Base-by-base conservation (phyloP, 2,888 invertebrate species). In the Cryptophagus acutangulus region DNA sequence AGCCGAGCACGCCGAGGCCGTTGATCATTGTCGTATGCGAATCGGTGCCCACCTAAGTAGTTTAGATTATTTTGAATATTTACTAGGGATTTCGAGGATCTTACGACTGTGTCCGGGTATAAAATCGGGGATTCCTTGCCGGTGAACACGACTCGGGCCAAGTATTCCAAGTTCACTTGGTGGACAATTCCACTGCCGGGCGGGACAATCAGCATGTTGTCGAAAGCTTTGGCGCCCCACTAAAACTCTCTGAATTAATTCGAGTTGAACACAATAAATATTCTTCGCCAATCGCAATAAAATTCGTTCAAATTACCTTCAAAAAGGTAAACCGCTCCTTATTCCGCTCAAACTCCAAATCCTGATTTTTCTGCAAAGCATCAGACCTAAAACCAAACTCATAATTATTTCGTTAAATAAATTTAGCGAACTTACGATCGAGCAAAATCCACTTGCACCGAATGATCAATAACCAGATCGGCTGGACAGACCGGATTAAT, bases 1-100 rank as follows among this genome's bases (percentile, higher is more conserved):
- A 97, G 1, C 96, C 97, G 2, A 96, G 78, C 1, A 97, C 88
- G 0, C 97, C 96, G 2, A 96, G 77, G 0, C 96, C 96, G 63
- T 95, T 95, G 51, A 97, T 94, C 96, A 99, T 97, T 9, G 97
- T 97, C 1, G 97, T 99, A 63, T 99, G 97, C 0, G 94, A 94
- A 76, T 99, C 99, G 0, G 97, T 97, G 5, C 97, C 97, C 26
- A 99, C 67, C 96, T 47, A 43, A 40, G 17, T 3, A 24, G 25
- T 17, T 17, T 28, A 36, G 16, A 15, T 33, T 33, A 16, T 14
- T 14, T 33, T 17, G 17, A 29, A 36, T 36, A 30, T 6, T 28
- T 20, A 30, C 29, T 14, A 3, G 15, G 8, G 17, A 18, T 10
- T 15, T 33, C 18, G 17, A 20, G 10, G 9, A 9, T 58, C 65